Percentiles rank a stretch among this genome's conserved stretches.
These are phyloP conservation scores for Huso huso DNA, from an alignment of 2,797 vertebrate species.

Conservation along the genomic window DNA sequence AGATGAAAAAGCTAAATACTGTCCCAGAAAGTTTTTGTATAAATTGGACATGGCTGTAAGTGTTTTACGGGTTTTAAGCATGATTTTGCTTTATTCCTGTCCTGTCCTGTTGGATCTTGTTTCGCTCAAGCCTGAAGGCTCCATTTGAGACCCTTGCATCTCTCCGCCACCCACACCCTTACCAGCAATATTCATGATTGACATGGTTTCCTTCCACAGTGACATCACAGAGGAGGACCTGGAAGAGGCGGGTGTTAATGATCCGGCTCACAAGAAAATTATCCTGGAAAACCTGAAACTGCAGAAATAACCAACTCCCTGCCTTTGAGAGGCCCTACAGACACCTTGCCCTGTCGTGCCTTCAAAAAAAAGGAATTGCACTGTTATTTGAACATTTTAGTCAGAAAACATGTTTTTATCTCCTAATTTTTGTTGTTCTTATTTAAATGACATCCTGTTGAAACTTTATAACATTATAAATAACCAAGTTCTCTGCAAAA, in stretches of 20 bases:
- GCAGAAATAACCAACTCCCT: conserved; percentile 47
- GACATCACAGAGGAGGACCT: conserved; percentile 95
- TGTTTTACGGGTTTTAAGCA: neutral
- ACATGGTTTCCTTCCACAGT: conserved; percentile 42
- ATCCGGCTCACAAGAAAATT: conserved; percentile 75
- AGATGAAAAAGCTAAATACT: no score
- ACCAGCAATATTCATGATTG: no score
- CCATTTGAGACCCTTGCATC: no score
- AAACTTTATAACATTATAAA: no score
- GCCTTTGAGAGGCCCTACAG: conserved; percentile 34
- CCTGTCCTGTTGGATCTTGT: no score
- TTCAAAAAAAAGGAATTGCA: conserved; percentile 48
- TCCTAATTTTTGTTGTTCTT: no score
- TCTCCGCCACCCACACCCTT: neutral
- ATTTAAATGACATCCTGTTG: no score
- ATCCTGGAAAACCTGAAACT: conserved; percentile 80
- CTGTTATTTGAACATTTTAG: conserved; percentile 38
- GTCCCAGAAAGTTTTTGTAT: no score
- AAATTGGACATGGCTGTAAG: neutral
- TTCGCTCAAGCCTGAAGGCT: no score
- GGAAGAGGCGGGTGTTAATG: conserved; percentile 85
- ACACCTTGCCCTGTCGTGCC: conserved; percentile 32
- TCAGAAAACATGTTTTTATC: neutral
- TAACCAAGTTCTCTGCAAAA: no score
- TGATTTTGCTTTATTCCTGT: neutral